Evolutionary conservation across 1,140 invertebrate genomes (phyloP).

Genomic region (Zaprionus ghesquierei): DNA sequence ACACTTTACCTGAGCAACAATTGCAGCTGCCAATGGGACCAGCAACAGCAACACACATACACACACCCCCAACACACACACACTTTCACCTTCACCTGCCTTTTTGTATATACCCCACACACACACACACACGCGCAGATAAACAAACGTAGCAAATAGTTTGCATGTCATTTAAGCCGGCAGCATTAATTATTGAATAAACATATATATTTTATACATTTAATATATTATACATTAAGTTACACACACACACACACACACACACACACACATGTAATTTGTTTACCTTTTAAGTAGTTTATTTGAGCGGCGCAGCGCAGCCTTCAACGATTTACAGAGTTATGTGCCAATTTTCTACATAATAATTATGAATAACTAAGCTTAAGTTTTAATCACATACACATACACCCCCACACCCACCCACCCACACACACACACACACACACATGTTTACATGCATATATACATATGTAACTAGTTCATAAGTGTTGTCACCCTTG

Average conservation of each 20-base stretch:
- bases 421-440: not conserved
- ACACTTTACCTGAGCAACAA: conserved; percentile 64
- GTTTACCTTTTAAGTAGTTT: conserved; percentile 60
- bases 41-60: conserved; percentile 46
- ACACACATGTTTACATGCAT: not conserved
- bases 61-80: conserved; percentile 10
- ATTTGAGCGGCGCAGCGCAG: conserved; percentile 68
- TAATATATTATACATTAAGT: not conserved
- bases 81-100: conserved; percentile 9
- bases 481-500: conserved; percentile 77
- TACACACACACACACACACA: conserved; percentile 20
- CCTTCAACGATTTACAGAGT: conserved; percentile 62
- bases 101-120: conserved; percentile 30
- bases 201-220: conserved; percentile 42
- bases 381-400: conserved; percentile 32
- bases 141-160: not conserved
- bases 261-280: conserved; percentile 20
- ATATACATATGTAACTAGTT: conserved; percentile 41
- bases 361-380: conserved; percentile 39
- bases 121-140: conserved; percentile 13
- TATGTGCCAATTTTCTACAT: conserved; percentile 77
- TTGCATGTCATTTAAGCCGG: not conserved
- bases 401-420: conserved; percentile 4
- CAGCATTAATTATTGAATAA: conserved; percentile 29
- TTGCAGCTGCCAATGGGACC: conserved; percentile 57